phyloP scores from a whole-genome alignment of 2,797 vertebrate species.

The Sebastes reedi region DNA sequence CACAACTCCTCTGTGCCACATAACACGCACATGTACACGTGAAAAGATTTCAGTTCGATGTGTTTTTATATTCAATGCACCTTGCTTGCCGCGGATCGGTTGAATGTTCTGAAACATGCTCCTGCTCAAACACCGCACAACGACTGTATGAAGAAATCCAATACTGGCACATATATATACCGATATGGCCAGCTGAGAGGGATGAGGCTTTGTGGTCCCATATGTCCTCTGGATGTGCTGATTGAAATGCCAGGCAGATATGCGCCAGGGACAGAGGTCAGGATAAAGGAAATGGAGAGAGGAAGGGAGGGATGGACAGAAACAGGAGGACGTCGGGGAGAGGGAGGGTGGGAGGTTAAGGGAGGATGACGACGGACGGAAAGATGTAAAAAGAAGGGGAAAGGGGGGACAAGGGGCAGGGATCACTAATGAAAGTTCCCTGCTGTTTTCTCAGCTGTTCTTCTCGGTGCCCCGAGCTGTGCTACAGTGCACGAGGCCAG shows the following conservation, averaged over 20 bases:
- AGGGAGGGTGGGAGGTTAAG: neutral
- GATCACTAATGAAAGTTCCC: slow-evolving; percentile 58
- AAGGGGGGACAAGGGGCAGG: slow-evolving; percentile 30
- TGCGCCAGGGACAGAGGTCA: slow-evolving; percentile 52
- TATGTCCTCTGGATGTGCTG: slow-evolving; percentile 40
- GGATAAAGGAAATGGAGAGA: slow-evolving; percentile 50
- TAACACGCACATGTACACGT: neutral
- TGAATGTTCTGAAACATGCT: neutral
- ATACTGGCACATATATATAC: neutral
- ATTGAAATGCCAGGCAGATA: slow-evolving; percentile 69
- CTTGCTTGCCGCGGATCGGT: neutral
- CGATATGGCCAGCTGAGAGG: slow-evolving; percentile 19
- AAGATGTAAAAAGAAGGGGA: slow-evolving; percentile 44
- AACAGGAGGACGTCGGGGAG: slow-evolving; percentile 3
- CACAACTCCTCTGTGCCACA: neutral
- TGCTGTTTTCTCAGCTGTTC: slow-evolving; percentile 71
- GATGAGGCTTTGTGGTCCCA: slow-evolving; percentile 44
- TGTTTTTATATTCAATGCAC: neutral
- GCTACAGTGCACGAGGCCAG: slow-evolving; percentile 9
- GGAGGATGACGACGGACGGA: slow-evolving; percentile 1
- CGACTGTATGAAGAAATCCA: neutral
- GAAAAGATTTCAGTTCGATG: neutral
- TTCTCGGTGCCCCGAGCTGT: slow-evolving; percentile 24
- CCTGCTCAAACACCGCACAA: slow-evolving; percentile 10
- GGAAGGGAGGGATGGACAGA: slow-evolving; percentile 27